Evolutionary conservation across 1,140 invertebrate genomes (phyloP).

Genomic region (Ruditapes philippinarum): DNA sequence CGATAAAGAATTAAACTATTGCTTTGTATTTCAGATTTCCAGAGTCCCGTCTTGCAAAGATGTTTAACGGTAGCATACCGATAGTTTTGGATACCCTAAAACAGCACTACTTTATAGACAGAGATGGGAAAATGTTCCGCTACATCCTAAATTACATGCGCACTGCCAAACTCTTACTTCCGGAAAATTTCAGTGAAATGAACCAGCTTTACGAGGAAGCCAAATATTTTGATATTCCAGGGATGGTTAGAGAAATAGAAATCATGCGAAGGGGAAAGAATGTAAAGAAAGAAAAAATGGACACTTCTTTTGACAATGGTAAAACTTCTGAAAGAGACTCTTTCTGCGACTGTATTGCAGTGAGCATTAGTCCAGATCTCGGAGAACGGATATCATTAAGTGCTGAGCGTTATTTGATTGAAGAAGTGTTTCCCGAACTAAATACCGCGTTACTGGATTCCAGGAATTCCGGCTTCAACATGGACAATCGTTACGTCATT

Average conservation of each 20-base stretch:
- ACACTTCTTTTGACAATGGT: slow-evolving; percentile 14
- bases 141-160: slow-evolving; percentile 98
- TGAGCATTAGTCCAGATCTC: slow-evolving; percentile 95
- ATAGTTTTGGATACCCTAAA: slow-evolving; percentile 98
- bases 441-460: slow-evolving; percentile 94
- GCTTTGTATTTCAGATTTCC: slow-evolving; percentile 91
- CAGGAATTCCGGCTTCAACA: slow-evolving; percentile 93
- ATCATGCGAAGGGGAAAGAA: slow-evolving; percentile 91
- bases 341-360: slow-evolving; percentile 92
- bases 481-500: slow-evolving; percentile 94
- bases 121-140: slow-evolving; percentile 97
- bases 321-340: slow-evolving; percentile 39
- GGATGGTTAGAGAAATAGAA: slow-evolving; percentile 90
- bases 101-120: slow-evolving; percentile 99
- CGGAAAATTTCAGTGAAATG: slow-evolving; percentile 94
- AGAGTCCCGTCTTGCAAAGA: slow-evolving; percentile 95
- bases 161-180: slow-evolving; percentile 94
- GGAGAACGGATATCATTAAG: slow-evolving; percentile 95
- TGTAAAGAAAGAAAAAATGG: slow-evolving; percentile 79
- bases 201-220: slow-evolving; percentile 97
- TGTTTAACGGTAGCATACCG: slow-evolving; percentile 98
- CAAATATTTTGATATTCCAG: slow-evolving; percentile 95
- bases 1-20: too few relatives aligned
- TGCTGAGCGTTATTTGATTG: slow-evolving; percentile 92
- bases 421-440: slow-evolving; percentile 95